A percentile compares a stretch with the other conserved stretches of the same genome.
Conservation (phyloP, 64 coral and sea anemone genomes). For the Hydrozoanthus tunicans region DNA sequence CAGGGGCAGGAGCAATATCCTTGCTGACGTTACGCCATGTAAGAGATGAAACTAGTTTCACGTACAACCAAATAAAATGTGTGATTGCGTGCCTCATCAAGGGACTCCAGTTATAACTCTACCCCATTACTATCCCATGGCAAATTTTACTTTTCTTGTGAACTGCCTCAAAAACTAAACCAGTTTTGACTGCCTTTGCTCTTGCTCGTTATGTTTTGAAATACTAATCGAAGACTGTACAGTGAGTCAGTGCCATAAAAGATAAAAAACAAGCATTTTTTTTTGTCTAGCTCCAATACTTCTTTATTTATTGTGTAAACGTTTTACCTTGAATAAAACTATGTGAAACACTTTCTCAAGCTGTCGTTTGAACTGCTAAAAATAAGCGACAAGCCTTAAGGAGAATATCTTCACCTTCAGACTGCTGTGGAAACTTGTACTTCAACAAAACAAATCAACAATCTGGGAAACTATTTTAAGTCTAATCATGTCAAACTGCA, state of each 20-base stretch:
- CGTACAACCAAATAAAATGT: conserved; percentile 2
- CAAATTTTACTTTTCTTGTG: not conserved
- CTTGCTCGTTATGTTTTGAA: not conserved
- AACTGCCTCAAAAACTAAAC: not conserved
- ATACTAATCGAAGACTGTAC: not conserved
- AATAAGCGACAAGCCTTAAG: not conserved
- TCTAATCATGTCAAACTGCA: conserved; percentile 1
- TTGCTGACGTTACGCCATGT: not conserved
- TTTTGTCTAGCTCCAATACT: not conserved
- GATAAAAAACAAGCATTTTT: not conserved
- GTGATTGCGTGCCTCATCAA: not conserved
- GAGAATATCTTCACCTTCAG: conserved; percentile 3
- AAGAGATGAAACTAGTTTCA: conserved; percentile 1
- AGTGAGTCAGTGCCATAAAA: not conserved
- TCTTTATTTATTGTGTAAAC: conserved; percentile 2
- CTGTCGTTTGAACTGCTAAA: not conserved
- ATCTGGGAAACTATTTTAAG: not conserved
- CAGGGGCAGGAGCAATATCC: not conserved
- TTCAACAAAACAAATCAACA: conserved; percentile 12
- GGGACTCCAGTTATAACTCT: conserved; percentile 14
- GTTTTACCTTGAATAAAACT: not conserved
- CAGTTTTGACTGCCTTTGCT: not conserved
- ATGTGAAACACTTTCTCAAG: not conserved
- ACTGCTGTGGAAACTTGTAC: not conserved
- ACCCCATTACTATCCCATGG: not conserved